Evolutionary conservation across 2,888 invertebrate genomes (phyloP), one percentile per base, ranked within the genome.

Genomic region (Chrysolina americana): DNA sequence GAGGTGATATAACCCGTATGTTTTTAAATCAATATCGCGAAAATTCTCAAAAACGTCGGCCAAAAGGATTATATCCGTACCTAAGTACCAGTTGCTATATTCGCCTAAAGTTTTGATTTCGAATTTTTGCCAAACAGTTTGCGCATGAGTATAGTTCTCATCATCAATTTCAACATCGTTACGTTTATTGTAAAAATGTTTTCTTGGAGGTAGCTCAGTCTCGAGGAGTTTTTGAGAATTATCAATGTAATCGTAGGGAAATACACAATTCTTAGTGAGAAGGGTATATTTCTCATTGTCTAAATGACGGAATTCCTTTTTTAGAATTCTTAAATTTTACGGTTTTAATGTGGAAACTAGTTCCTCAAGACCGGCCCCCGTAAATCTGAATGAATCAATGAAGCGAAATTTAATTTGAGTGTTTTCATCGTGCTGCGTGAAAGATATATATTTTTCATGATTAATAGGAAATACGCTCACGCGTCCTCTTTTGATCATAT

Each of bases 1-100:
- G n/a, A n/a, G n/a, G n/a, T n/a, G n/a, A n/a, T 71, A 70, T 23
- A 65, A 69, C n/a, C 59, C 65, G 53, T 73, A 48, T 28, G 50
- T 63, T 5, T 6, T 15, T 17, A 64, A 23, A 44, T 36, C 36
- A n/a, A 11, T 70, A 75, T 78, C 53, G 59, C 85, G 69, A 77
- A 85, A 85, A 68, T 69, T 82, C 79, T 86, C 82, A 78, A 85
- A 85, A 36, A 83, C 73, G 76, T 85, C 84, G 21, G 82, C 74
- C 10, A 84, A 71, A 13, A 85, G 36, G 3, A 82, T 41, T 36
- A 82, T 81, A 77, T 85, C 82, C 19, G 76, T 81, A 74, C 81
- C 81, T 9, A 85, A 66, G 72, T 85, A 85, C 10, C 83, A 65
- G 76, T 85, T 48, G 9, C 19, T 23, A 47, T 68, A 85, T 65